Base-by-base conservation (phyloP, 2,113 vertebrate species). In the Sapayoa aenigma region DNA sequence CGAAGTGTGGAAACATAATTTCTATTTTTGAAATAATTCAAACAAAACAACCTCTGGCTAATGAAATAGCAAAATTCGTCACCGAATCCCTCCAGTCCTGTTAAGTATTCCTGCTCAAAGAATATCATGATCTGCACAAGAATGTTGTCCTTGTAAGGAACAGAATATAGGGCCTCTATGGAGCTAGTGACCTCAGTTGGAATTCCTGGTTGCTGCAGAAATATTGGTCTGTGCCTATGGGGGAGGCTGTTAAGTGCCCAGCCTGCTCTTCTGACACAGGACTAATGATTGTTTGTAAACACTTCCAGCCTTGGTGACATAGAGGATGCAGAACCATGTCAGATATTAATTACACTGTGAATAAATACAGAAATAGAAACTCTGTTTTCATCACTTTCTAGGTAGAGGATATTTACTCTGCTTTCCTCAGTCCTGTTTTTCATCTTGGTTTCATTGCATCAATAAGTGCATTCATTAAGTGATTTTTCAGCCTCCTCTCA, bases 11-110 rank as follows among this genome's bases (percentile, higher is more conserved):
- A 94, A 94, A 91, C 69, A 76, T 94, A 84, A 90, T 77, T 96
- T 94, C 84, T 95, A 75, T 89, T 95, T 93, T 93, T 49, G 49
- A 90, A 89, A 82, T 68, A 73, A 94, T 90, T 93, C 39, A 81
- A 96, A 84, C 44, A 90, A 94, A 96, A 65, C 67, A 83, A 72
- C 53, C 46, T 19, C 33, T 69, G 46, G 73, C 37, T 89, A 93
- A 91, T 66, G 63, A 95, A 83, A 89, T 90, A 83, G 87, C 73
- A 90, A 90, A 84, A 67, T 27, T 91, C 0, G 4, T 72, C 90
- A 87, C 31, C 73, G 92, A 79, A 60, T 94, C 73, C 77, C 83
- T 53, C 92, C 73, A 60, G 90, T 60, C 56, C 66, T 33, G 21
- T 92, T 81, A 92, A 84, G 33, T 17, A 50, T 30, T 82, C 14